Evolutionary conservation across 2,113 vertebrate genomes (phyloP).

Genomic region (Centropus unirufus): DNA sequence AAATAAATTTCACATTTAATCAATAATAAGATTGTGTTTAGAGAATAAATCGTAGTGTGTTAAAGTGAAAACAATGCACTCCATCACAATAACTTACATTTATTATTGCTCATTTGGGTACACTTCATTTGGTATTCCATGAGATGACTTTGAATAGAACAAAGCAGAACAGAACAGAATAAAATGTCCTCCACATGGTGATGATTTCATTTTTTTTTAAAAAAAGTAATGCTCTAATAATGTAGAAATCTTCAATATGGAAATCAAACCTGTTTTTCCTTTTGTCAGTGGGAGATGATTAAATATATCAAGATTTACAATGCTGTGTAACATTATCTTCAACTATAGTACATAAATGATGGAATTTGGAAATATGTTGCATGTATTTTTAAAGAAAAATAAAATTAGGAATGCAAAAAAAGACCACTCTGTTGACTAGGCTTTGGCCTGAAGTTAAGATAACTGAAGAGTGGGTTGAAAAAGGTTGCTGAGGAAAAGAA

Average conservation of each 20-base stretch:
- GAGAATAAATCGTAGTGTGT: not conserved
- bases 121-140: not conserved
- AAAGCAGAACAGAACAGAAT: not conserved
- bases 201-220: not conserved
- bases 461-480: not conserved
- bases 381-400: not conserved
- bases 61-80: slow-evolving; percentile 18
- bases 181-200: not conserved
- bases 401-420: not conserved
- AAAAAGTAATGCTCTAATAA: not conserved
- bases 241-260: not conserved
- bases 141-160: not conserved
- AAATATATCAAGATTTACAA: not conserved
- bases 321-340: not conserved
- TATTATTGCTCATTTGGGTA: not conserved
- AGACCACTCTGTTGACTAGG: not conserved
- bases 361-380: not conserved
- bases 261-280: not conserved
- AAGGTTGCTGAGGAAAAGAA: not conserved
- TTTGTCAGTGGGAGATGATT: not conserved
- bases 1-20: slow-evolving; percentile 16
- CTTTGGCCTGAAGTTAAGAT: not conserved
- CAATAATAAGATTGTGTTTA: not conserved
- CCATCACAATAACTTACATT: slow-evolving; percentile 17
- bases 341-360: not conserved